A percentile compares a stretch with the other conserved stretches of the same genome.
phyloP scores from a whole-genome alignment of 2,113 vertebrate species.

The Ahaetulla prasina region DNA sequence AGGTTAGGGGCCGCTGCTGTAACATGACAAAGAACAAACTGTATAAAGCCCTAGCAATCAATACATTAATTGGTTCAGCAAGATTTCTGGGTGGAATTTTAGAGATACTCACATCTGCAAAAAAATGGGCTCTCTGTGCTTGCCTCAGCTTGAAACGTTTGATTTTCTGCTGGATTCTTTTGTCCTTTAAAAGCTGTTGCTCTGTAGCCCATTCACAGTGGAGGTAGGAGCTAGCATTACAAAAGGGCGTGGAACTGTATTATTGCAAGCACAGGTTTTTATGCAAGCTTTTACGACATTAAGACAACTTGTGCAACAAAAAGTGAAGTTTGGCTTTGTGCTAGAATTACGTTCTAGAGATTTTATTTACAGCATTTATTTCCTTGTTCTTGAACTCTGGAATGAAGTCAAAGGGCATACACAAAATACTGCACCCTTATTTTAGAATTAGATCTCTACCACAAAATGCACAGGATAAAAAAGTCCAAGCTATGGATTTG shows the following conservation, averaged over 20 bases:
- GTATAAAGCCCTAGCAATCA: not conserved
- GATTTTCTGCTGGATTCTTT: conserved; percentile 99
- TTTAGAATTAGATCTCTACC: rapidly evolving
- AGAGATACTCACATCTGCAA: conserved; percentile 88
- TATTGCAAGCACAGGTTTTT: conserved; percentile 33
- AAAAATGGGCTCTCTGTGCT: conserved; percentile 96
- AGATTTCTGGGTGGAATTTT: conserved; percentile 11
- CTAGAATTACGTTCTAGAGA: not conserved
- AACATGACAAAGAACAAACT: not conserved
- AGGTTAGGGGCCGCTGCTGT: no score
- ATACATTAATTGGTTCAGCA: not conserved
- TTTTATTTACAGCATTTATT: not conserved
- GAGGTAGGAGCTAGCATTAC: conserved; percentile 86
- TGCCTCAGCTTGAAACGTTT: conserved; percentile 98
- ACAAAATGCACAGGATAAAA: rapidly evolving
- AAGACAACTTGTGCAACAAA: not conserved
- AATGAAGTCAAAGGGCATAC: not conserved
- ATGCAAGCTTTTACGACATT: not conserved
- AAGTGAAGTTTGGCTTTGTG: not conserved
- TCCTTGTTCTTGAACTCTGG: not conserved
- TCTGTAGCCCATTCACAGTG: conserved; percentile 99
- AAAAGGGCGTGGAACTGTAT: conserved; percentile 45
- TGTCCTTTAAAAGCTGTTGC: conserved; percentile 95
- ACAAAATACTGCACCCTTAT: not conserved
- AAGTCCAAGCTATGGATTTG: not conserved